A percentile compares a stretch with the other conserved stretches of the same genome.
Evolutionary conservation across 2,888 invertebrate genomes (phyloP).

Genomic region (Thecophora atra): DNA sequence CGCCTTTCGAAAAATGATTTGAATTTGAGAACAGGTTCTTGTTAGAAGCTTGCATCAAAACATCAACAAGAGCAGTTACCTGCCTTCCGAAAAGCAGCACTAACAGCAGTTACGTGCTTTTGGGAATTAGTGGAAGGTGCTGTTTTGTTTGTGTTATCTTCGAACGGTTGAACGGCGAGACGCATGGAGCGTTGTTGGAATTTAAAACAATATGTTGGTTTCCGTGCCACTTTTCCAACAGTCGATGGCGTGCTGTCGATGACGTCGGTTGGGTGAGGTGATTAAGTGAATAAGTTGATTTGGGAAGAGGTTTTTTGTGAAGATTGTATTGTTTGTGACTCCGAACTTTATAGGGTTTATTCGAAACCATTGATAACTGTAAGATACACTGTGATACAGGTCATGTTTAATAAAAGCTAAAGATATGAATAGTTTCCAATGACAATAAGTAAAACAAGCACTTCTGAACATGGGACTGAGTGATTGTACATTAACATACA

Average conservation of each 20-base stretch:
- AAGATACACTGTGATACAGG: slow-evolving; percentile 33
- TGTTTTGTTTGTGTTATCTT: too few species aligned
- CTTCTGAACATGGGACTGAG: slow-evolving; percentile 13
- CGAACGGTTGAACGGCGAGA: too few species aligned
- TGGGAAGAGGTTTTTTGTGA: not conserved
- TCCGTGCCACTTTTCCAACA: slow-evolving; percentile 49
- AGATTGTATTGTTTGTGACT: slow-evolving; percentile 42
- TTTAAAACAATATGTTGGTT: too few species aligned
- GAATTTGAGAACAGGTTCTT: too few species aligned
- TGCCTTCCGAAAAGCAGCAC: too few species aligned
- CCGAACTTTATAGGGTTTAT: slow-evolving; percentile 29
- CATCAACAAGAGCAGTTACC: too few species aligned
- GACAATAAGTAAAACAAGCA: slow-evolving; percentile 15
- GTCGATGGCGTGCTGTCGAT: slow-evolving; percentile 53
- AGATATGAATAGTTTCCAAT: slow-evolving; percentile 22
- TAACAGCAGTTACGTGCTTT: too few species aligned
- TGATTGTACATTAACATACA: slow-evolving; percentile 37
- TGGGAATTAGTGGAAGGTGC: too few species aligned
- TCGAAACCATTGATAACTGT: slow-evolving; percentile 41
- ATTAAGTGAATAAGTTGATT: slow-evolving; percentile 32
- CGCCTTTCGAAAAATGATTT: too few species aligned
- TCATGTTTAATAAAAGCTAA: slow-evolving; percentile 17
- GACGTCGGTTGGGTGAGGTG: slow-evolving; percentile 50
- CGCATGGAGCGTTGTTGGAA: slow-evolving; percentile 51
- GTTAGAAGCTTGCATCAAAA: too few species aligned